Evolutionary conservation across 2,888 invertebrate genomes (phyloP).

Genomic region (Pegoplata infirma): DNA sequence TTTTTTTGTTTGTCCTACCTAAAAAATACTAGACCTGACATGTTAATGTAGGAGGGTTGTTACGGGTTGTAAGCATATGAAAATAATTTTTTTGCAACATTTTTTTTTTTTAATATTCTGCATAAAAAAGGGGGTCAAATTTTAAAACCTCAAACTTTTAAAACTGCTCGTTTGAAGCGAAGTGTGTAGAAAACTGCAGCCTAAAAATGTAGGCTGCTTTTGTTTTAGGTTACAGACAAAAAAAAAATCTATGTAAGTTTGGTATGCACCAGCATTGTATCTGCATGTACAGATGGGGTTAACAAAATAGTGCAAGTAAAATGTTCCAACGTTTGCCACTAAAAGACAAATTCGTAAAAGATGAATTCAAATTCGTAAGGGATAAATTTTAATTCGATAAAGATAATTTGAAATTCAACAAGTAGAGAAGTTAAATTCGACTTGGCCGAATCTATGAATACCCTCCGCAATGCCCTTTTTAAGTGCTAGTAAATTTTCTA

Average conservation of each 20-base stretch:
- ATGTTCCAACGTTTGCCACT: too few species aligned
- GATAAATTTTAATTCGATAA: too few species aligned
- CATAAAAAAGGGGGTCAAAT: constrained; percentile 50
- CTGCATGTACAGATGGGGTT: background rate
- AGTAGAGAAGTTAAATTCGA: too few species aligned
- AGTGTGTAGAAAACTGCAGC: background rate
- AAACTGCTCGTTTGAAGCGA: background rate
- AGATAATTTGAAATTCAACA: too few species aligned
- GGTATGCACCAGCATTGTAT: background rate
- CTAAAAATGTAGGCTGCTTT: constrained; percentile 51
- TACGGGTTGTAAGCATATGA: constrained; percentile 19
- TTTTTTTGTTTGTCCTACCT: background rate
- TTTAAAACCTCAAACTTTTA: constrained; percentile 33
- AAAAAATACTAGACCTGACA: constrained; percentile 47
- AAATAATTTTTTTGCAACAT: background rate
- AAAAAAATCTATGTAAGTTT: constrained; percentile 6
- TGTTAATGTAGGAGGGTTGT: constrained; percentile 39
- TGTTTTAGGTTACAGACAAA: constrained; percentile 46
- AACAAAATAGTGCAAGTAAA: too few species aligned
- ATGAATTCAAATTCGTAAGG: too few species aligned
- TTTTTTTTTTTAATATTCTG: background rate
- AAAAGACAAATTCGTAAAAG: too few species aligned
- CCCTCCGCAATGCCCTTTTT: too few species aligned
- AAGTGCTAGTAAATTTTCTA: too few species aligned
- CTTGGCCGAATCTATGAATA: too few species aligned